Evolutionary conservation across 2,888 invertebrate genomes (phyloP).

Genomic region (Zeuzera pyrina): DNA sequence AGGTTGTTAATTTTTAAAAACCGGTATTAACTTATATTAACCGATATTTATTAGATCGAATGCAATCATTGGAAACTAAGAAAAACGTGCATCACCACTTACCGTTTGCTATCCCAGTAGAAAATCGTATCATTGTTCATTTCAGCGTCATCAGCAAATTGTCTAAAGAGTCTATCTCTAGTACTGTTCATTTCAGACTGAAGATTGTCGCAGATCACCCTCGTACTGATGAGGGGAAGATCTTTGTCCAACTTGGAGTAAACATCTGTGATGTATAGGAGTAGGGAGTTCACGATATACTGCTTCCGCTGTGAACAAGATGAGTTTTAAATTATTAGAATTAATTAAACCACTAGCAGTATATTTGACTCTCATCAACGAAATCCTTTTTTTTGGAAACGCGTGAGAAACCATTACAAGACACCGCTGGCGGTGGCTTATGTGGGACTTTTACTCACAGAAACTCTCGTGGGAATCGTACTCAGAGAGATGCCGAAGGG

Average conservation of each 20-base stretch:
- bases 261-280: slow-evolving; percentile 33
- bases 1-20: no score
- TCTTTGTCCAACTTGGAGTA: slow-evolving; percentile 36
- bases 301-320: slow-evolving; percentile 28
- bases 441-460: no score
- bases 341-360: neutral
- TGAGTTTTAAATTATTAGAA: neutral
- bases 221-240: slow-evolving; percentile 10
- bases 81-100: no score
- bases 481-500: no score
- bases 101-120: slow-evolving; percentile 51
- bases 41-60: no score
- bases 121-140: slow-evolving; percentile 44
- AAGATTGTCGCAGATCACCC: slow-evolving; percentile 33
- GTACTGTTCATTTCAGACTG: slow-evolving; percentile 30
- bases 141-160: slow-evolving; percentile 37
- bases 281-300: slow-evolving; percentile 30
- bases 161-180: slow-evolving; percentile 29
- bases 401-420: no score
- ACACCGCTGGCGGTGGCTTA: no score
- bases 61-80: no score
- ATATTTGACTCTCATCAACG: neutral
- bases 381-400: no score
- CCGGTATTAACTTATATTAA: no score
- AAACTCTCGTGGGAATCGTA: no score